Evolutionary conservation across 2,113 vertebrate species (phyloP).

Genomic region (Eulemur macaco): DNA sequence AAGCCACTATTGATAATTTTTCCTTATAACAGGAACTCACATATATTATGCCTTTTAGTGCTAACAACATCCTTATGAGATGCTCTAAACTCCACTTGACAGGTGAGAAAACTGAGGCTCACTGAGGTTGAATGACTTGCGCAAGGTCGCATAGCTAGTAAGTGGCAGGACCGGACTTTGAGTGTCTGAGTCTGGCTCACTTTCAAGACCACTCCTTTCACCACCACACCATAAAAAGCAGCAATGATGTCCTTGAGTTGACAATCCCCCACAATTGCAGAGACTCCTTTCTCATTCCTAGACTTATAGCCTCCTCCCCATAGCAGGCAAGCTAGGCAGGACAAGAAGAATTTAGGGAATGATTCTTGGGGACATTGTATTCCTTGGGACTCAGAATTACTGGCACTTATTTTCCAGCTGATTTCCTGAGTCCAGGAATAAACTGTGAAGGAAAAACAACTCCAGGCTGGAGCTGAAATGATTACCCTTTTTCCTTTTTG

Average conservation of each 20-base stretch:
- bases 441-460: slow-evolving; percentile 16
- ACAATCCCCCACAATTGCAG: background rate
- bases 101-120: background rate
- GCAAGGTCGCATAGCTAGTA: background rate
- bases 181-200: background rate
- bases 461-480: background rate
- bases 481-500: background rate
- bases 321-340: too few relatives aligned
- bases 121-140: background rate
- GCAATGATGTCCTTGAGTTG: background rate
- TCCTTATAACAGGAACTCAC: background rate
- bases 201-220: background rate
- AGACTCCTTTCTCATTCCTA: background rate
- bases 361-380: background rate
- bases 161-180: background rate
- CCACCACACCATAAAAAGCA: background rate
- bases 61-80: background rate
- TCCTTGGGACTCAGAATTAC: background rate
- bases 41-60: background rate
- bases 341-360: background rate
- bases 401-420: slow-evolving; percentile 37
- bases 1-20: background rate
- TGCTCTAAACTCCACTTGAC: background rate
- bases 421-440: slow-evolving; percentile 30
- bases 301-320: background rate